Evolutionary conservation across 2,113 vertebrate genomes (phyloP).

Genomic region (Eidolon helvum): DNA sequence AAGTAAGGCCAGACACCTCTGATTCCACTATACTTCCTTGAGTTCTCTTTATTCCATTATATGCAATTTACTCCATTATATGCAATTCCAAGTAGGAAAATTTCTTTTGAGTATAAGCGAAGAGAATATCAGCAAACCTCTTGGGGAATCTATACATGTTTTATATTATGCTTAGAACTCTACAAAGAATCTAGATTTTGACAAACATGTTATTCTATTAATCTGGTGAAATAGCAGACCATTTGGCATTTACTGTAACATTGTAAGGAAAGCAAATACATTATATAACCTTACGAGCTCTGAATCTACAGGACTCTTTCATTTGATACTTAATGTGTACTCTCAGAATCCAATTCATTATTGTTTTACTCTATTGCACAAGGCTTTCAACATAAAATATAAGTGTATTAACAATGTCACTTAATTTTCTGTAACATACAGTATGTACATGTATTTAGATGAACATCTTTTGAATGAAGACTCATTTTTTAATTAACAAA

Average conservation of each 20-base stretch:
- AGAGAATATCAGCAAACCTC: neutral
- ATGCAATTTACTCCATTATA: slow-evolving; percentile 32
- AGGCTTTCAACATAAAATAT: slow-evolving; percentile 18
- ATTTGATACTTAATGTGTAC: neutral
- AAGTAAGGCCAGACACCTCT: slow-evolving; percentile 46
- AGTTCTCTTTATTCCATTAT: slow-evolving; percentile 38
- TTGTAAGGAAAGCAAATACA: neutral
- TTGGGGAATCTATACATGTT: neutral
- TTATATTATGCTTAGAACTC: neutral
- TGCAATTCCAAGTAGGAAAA: neutral
- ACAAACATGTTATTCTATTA: neutral
- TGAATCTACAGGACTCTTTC: neutral
- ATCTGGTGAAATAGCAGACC: neutral
- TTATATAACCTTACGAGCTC: neutral
- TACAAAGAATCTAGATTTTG: neutral
- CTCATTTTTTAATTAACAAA: slow-evolving; percentile 18
- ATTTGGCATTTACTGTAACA: neutral
- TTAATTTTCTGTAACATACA: slow-evolving; percentile 16
- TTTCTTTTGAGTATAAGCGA: slow-evolving; percentile 42
- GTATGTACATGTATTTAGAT: neutral
- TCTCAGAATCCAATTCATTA: neutral
- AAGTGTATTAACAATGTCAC: neutral
- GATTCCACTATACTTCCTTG: neutral
- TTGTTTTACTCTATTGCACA: neutral
- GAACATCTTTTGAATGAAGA: neutral